Evolutionary conservation across 2,113 vertebrate genomes (phyloP).

Genomic region (Scomber japonicus): DNA sequence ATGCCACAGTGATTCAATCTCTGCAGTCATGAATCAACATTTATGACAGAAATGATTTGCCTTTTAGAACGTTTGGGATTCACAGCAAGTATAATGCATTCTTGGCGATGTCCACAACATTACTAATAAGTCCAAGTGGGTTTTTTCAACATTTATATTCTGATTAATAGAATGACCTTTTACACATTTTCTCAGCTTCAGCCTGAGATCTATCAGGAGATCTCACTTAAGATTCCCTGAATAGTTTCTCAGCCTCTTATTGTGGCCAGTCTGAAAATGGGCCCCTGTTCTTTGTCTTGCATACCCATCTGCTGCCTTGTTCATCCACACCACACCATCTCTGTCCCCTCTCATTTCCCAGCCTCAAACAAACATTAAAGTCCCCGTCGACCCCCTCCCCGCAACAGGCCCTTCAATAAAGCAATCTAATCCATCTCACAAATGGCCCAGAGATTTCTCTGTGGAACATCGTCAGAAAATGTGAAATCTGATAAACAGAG

Average conservation of each 20-base stretch:
- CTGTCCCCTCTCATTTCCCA: slow-evolving; percentile 82
- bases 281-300: slow-evolving; percentile 79
- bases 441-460: slow-evolving; percentile 86
- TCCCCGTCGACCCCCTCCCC: slow-evolving; percentile 41
- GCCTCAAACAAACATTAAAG: slow-evolving; percentile 89
- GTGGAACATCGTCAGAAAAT: slow-evolving; percentile 85
- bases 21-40: background rate
- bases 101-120: background rate
- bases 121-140: slow-evolving; percentile 2
- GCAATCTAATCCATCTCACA: slow-evolving; percentile 88
- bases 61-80: background rate
- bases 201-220: slow-evolving; percentile 32
- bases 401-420: slow-evolving; percentile 79
- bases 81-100: background rate
- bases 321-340: slow-evolving; percentile 48
- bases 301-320: slow-evolving; percentile 48
- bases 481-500: slow-evolving; percentile 89
- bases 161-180: slow-evolving; percentile 56
- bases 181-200: slow-evolving; percentile 15
- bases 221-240: slow-evolving; percentile 52
- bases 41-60: background rate
- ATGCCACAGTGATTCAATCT: background rate
- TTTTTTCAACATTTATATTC: slow-evolving; percentile 17
- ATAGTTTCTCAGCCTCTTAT: slow-evolving; percentile 42
- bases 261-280: slow-evolving; percentile 14